These are phyloP conservation scores for Drosophila malerkotliana DNA, from an alignment of 1,140 invertebrate genomes.

Conservation along the genomic window DNA sequence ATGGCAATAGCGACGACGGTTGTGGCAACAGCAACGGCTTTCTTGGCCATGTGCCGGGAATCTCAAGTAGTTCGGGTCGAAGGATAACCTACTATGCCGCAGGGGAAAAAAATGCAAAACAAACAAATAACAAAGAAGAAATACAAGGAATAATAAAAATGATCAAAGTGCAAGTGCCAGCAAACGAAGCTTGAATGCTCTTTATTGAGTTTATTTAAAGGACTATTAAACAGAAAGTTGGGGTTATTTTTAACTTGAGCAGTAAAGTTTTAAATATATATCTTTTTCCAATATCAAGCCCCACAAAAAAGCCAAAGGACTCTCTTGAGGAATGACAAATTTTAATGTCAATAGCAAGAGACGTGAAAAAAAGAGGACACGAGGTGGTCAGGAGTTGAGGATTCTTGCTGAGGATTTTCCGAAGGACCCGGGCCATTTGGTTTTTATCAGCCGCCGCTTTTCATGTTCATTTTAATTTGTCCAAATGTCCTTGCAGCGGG, in stretches of 20 bases:
- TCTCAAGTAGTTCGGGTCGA: constrained; percentile 62
- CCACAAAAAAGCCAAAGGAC: neutral
- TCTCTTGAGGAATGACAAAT: constrained; percentile 68
- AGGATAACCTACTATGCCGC: constrained; percentile 31
- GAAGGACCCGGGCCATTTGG: constrained; percentile 44
- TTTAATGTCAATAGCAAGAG: constrained; percentile 76
- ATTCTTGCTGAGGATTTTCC: neutral
- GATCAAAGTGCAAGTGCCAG: neutral
- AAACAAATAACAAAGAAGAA: constrained; percentile 43
- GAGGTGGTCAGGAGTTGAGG: neutral
- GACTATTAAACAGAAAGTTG: neutral
- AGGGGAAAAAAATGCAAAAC: constrained; percentile 66
- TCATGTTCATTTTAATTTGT: constrained; percentile 81
- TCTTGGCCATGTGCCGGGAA: constrained; percentile 59
- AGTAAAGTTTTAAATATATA: constrained; percentile 1
- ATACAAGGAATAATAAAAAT: constrained; percentile 23
- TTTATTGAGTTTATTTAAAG: constrained; percentile 1
- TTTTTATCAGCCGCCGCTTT: constrained; percentile 68
- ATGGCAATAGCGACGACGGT: constrained; percentile 41
- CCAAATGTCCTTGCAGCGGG: constrained; percentile 72
- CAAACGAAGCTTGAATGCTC: constrained; percentile 21
- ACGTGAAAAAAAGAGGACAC: constrained; percentile 47
- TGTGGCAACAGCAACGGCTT: neutral
- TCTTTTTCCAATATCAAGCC: neutral
- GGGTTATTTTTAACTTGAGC: neutral